A percentile compares a stretch with the other conserved stretches of the same genome.
phyloP scores from a whole-genome alignment of 2,113 vertebrate species.

The Pituophis catenifer region DNA sequence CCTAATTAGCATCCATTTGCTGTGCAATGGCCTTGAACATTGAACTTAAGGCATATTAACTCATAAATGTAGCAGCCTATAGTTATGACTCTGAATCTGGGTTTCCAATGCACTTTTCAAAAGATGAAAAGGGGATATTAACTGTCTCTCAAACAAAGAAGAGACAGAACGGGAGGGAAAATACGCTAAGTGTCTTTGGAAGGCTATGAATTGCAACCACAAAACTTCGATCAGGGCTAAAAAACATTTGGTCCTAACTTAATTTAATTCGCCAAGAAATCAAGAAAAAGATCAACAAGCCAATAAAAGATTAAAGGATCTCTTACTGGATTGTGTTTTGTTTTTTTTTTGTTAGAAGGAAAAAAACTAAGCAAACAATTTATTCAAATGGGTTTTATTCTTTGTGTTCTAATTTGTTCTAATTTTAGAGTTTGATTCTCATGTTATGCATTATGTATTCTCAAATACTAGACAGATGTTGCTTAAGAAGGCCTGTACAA shows the following conservation, averaged over 20 bases:
- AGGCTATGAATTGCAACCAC: conserved; percentile 57
- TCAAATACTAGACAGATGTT: not conserved
- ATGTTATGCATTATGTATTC: not conserved
- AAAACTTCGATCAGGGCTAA: conserved; percentile 47
- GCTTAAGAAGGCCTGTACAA: not conserved
- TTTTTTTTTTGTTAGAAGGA: not conserved
- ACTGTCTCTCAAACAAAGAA: conserved; percentile 17
- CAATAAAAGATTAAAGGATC: conserved; percentile 33
- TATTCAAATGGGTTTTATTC: no score
- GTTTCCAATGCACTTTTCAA: conserved; percentile 22
- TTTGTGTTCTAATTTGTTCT: not conserved
- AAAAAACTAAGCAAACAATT: not conserved
- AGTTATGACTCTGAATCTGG: not conserved
- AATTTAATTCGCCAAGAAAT: conserved; percentile 59
- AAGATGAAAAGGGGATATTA: conserved; percentile 33
- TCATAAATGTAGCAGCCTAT: conserved; percentile 17
- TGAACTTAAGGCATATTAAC: conserved; percentile 29
- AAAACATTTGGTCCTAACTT: conserved; percentile 52
- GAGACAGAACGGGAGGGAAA: not conserved
- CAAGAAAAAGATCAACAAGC: conserved; percentile 48
- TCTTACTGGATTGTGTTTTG: conserved; percentile 9
- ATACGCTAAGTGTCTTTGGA: conserved; percentile 44
- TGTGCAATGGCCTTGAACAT: conserved; percentile 24
- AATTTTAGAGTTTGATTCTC: not conserved
- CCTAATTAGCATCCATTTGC: not conserved